These are phyloP conservation scores for Miltochrista miniata DNA, from an alignment of 2,888 invertebrate species.

Conservation along the genomic window DNA sequence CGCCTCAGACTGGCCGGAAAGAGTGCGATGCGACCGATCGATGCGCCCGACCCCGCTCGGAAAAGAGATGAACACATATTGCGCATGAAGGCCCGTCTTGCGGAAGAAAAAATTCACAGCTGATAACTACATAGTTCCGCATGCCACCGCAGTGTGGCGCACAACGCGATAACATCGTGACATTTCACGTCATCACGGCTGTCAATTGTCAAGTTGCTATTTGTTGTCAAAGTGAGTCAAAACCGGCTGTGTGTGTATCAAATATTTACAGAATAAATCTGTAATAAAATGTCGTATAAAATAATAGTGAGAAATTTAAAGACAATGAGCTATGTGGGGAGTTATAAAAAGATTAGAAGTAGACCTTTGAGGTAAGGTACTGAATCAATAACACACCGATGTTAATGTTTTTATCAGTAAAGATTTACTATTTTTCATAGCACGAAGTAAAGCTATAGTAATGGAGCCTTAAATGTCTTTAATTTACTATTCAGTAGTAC, in stretches of 20 bases:
- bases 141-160: conserved; percentile 56
- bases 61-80: conserved; percentile 78
- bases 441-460: background rate
- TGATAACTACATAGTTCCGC: conserved; percentile 59
- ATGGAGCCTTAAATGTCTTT: background rate
- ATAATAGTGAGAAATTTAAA: conserved; percentile 60
- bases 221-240: conserved; percentile 16
- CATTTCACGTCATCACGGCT: conserved; percentile 24
- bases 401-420: background rate
- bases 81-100: conserved; percentile 71
- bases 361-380: conserved; percentile 63
- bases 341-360: conserved; percentile 66
- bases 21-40: conserved; percentile 66
- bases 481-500: background rate
- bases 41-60: conserved; percentile 60
- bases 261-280: background rate
- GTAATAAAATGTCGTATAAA: conserved; percentile 64
- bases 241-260: conserved; percentile 29
- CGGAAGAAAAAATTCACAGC: conserved; percentile 74
- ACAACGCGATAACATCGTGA: conserved; percentile 48
- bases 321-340: conserved; percentile 68
- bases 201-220: conserved; percentile 19
- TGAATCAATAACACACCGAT: background rate
- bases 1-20: conserved; percentile 64
- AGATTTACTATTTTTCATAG: too few relatives aligned